Evolutionary conservation across 2,113 vertebrate genomes (phyloP), one percentile per base, ranked within the genome.

Genomic region (Pituophis catenifer): DNA sequence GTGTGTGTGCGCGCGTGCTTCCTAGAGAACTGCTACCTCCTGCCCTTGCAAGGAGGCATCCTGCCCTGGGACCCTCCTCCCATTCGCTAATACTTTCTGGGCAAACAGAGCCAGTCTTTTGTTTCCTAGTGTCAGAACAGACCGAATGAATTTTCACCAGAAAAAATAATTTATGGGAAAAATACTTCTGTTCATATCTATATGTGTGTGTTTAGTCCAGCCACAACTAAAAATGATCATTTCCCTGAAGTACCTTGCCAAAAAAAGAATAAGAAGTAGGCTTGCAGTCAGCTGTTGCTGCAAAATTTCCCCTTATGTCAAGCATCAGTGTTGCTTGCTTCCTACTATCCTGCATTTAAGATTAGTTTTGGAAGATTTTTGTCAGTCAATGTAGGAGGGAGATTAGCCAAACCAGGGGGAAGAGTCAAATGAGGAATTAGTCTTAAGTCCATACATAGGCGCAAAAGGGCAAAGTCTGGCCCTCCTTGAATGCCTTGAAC

Each of bases 1-100:
- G 38, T 38, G 38, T 2, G 2, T 2, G 38, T 2, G 38, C 1
- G 38, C 1, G 1, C 1, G 38, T 2, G 2, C 3, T 29, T 65
- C 26, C 3, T n/a, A 13, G 62, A 65, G 11, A 65, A 29, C 15
- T 33, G n/a, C 15, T 0, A 0, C n/a, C 65, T 17, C 13, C 15
- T 33, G n/a, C 29, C 29, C 29, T 70, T 17, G 12, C 65, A 70
- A 15, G 29, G 65, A 5, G 29, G 13, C 4, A 5, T 70, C 59
- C 59, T 62, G 26, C 26, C 26, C 26, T 29, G 26, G 26, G 62
- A 65, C 62, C 62, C 26, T 65, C 62, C 62, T 65, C 62, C 10
- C 62, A 65, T 65, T 29, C 62, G 3, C 10, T 65, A 65, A 65
- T 65, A 65, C 62, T 12, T 65, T 65, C 65, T 75, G 13, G 65